Evolutionary conservation across 1,140 invertebrate genomes (phyloP).

Genomic region (Drosophila sulfurigaster): DNA sequence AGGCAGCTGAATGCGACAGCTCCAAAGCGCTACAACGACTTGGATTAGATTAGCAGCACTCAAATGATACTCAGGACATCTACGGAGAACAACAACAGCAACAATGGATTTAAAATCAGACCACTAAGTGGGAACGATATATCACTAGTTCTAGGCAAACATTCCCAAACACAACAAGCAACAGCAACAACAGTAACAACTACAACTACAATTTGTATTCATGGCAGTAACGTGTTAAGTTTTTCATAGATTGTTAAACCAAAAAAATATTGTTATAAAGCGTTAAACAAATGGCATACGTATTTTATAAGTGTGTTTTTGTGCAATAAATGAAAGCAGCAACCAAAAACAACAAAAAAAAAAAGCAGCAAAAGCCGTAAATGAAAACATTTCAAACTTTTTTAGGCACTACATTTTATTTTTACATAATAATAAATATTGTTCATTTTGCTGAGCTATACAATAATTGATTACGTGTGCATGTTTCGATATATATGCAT

Average conservation of each 20-base stretch:
- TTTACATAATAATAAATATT: slow-evolving; percentile 78
- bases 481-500: slow-evolving; percentile 25
- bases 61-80: slow-evolving; percentile 58
- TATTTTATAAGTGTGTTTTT: slow-evolving; percentile 57
- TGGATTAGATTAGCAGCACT: slow-evolving; percentile 43
- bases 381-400: slow-evolving; percentile 24
- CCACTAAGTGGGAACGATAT: slow-evolving; percentile 44
- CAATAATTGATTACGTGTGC: slow-evolving; percentile 44
- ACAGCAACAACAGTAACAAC: slow-evolving; percentile 41
- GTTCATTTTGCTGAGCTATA: slow-evolving; percentile 71
- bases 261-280: slow-evolving; percentile 29
- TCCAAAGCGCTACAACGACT: slow-evolving; percentile 73
- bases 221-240: slow-evolving; percentile 73
- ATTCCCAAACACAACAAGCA: slow-evolving; percentile 59
- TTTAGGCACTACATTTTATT: slow-evolving; percentile 79
- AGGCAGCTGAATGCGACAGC: slow-evolving; percentile 75
- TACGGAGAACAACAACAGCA: slow-evolving; percentile 51
- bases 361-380: background rate
- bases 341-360: too few relatives aligned
- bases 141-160: slow-evolving; percentile 73
- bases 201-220: slow-evolving; percentile 68
- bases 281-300: slow-evolving; percentile 32
- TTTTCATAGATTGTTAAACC: slow-evolving; percentile 61
- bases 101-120: slow-evolving; percentile 53
- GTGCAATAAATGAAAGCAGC: slow-evolving; percentile 28